Evolutionary conservation across 2,797 vertebrate genomes (phyloP).

Genomic region (Pangasius djambal): DNA sequence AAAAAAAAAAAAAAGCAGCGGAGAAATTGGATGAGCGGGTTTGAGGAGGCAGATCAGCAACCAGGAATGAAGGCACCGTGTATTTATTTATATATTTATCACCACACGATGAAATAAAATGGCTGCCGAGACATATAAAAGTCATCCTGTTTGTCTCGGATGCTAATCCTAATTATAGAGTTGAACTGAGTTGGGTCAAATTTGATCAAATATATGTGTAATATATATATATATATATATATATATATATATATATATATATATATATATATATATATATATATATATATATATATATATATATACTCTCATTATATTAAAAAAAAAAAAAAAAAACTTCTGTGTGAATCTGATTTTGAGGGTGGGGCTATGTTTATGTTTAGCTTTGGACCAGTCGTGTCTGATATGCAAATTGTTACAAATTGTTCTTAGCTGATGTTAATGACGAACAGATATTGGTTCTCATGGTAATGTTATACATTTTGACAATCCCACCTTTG

Average conservation of each 20-base stretch:
- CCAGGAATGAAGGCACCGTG: not conserved
- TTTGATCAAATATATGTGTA: not conserved
- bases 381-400: not conserved
- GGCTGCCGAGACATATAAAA: not conserved
- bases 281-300: too few relatives aligned
- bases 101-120: not conserved
- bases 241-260: too few relatives aligned
- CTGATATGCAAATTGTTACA: not conserved
- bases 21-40: constrained; percentile 70
- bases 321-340: not conserved
- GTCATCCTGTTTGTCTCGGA: not conserved
- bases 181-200: not conserved
- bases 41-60: constrained; percentile 67
- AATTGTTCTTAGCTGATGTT: not conserved
- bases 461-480: not conserved
- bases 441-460: not conserved
- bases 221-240: too few relatives aligned
- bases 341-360: not conserved
- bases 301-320: too few relatives aligned
- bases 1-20: constrained; percentile 48
- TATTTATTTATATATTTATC: constrained; percentile 16
- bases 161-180: not conserved
- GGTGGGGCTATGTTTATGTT: not conserved
- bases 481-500: not conserved
- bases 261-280: too few relatives aligned